These are phyloP conservation scores for Sturnira hondurensis DNA, from an alignment of 2,113 vertebrate species.

Conservation along the genomic window DNA sequence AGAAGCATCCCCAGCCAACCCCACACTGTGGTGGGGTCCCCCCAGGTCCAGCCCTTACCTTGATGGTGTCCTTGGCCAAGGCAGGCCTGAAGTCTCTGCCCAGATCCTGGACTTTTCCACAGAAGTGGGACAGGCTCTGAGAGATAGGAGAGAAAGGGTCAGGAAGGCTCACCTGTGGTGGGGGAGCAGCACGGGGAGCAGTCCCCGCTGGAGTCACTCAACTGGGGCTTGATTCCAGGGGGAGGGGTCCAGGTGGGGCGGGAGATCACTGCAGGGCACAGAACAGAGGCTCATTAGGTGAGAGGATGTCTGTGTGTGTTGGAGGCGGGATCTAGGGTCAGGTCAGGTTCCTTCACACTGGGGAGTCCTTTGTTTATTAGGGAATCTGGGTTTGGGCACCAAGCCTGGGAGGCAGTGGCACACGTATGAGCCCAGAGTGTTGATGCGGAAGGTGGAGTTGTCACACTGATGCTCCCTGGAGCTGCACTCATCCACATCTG, in stretches of 20 bases:
- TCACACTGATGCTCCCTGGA: slow-evolving; percentile 47
- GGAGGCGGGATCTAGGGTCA: neutral
- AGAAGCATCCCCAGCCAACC: neutral
- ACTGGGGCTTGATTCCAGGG: neutral
- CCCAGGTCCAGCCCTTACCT: slow-evolving; percentile 14
- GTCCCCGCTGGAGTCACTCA: neutral
- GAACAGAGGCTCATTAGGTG: neutral
- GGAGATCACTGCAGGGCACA: neutral
- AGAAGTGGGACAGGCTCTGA: slow-evolving; percentile 24
- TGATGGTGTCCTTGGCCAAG: neutral
- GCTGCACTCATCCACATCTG: neutral
- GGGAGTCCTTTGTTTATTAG: fast-evolving
- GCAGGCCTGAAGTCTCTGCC: neutral
- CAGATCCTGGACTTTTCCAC: neutral
- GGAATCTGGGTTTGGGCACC: neutral
- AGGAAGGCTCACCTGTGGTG: neutral
- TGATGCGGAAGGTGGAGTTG: slow-evolving; percentile 59
- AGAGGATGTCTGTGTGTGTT: neutral
- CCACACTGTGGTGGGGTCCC: neutral
- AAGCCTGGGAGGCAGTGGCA: slow-evolving; percentile 75
- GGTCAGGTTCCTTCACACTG: neutral
- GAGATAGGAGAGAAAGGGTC: neutral
- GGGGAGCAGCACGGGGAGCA: neutral
- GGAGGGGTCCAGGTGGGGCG: neutral
- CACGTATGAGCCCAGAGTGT: slow-evolving; percentile 57